A percentile compares a stretch with the other conserved stretches of the same genome.
Conservation (phyloP, 2,113 vertebrate species). For the Origma solitaria region DNA sequence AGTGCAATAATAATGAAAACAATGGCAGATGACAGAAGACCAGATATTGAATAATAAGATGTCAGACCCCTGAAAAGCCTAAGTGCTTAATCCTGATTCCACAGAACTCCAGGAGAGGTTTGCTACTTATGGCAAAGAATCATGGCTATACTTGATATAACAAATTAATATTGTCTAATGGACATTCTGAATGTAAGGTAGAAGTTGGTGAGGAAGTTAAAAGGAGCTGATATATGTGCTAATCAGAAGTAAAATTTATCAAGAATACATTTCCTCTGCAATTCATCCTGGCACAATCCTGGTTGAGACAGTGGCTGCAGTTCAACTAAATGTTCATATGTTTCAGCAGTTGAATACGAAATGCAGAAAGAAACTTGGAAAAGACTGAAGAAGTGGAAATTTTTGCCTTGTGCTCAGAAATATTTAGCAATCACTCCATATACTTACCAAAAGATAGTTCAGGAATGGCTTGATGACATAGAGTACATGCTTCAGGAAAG, state of each 20-base stretch:
- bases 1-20: not conserved
- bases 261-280: not conserved
- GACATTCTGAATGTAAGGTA: not conserved
- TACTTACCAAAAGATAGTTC: not conserved
- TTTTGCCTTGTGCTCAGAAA: not conserved
- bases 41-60: conserved; percentile 22
- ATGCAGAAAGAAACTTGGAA: not conserved
- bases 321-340: not conserved
- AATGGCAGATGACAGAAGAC: not conserved
- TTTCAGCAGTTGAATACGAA: not conserved
- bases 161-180: not conserved
- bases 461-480: not conserved
- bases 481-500: not conserved
- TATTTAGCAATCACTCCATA: accelerated
- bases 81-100: not conserved
- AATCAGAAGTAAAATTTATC: not conserved
- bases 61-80: not conserved
- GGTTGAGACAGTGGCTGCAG: not conserved
- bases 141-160: not conserved
- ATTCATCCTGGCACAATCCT: not conserved
- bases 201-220: not conserved
- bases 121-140: not conserved
- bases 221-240: not conserved
- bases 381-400: not conserved
- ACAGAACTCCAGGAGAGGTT: not conserved